These are phyloP conservation scores for Chaetodon auriga DNA, from an alignment of 2,113 vertebrate genomes.

Conservation along the genomic window DNA sequence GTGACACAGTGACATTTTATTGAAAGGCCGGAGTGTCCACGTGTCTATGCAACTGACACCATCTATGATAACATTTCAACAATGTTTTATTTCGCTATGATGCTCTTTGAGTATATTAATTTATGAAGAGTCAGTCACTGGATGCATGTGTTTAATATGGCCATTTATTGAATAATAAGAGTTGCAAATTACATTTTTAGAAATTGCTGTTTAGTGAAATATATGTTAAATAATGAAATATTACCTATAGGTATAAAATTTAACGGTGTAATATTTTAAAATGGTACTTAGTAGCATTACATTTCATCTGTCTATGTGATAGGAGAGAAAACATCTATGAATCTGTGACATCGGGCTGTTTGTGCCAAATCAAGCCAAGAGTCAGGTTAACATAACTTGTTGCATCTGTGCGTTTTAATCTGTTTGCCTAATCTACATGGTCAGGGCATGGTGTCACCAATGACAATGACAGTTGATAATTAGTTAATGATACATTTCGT, in stretches of 20 bases:
- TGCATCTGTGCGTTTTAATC: constrained; percentile 25
- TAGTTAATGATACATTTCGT: constrained; percentile 65
- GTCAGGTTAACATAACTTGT: constrained; percentile 54
- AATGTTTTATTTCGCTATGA: background rate
- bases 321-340: background rate
- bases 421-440: constrained; percentile 32
- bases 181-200: background rate
- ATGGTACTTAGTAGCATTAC: background rate
- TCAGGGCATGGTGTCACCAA: constrained; percentile 56
- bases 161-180: background rate
- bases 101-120: background rate
- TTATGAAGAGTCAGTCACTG: background rate
- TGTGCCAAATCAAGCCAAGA: background rate
- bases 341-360: constrained; percentile 16
- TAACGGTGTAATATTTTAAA: background rate
- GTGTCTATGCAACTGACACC: background rate
- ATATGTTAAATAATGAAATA: background rate
- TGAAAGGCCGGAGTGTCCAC: background rate
- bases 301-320: background rate
- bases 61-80: background rate
- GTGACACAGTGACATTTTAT: constrained; percentile 43
- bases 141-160: background rate
- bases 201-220: background rate
- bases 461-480: constrained; percentile 19
- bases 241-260: background rate